These are phyloP conservation scores for Drosophila sp. DNA, from an alignment of 1,140 invertebrate genomes.

Conservation along the genomic window DNA sequence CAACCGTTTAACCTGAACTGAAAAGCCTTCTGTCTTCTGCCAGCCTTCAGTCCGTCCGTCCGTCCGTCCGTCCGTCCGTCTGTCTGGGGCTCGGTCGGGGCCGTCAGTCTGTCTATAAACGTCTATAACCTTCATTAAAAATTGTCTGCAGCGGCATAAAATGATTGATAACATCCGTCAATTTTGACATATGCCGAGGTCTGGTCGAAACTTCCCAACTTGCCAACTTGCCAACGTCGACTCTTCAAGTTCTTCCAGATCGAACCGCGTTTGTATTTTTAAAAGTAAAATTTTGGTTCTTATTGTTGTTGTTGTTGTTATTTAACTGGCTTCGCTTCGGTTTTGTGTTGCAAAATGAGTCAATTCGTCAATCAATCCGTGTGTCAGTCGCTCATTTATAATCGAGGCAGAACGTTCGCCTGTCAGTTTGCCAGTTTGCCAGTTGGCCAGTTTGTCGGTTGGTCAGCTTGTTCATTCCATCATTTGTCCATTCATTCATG, in stretches of 20 bases:
- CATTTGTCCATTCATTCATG: conserved; percentile 38
- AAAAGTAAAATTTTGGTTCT: conserved; percentile 6
- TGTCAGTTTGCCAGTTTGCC: conserved; percentile 37
- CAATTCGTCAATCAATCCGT: conserved; percentile 82
- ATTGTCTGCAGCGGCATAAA: conserved; percentile 81
- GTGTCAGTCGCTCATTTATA: conserved; percentile 80
- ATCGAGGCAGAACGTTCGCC: conserved; percentile 38
- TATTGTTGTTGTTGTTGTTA: conserved; percentile 6
- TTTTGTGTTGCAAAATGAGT: conserved; percentile 57
- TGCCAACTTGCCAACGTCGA: conserved; percentile 8
- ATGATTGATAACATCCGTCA: conserved; percentile 84
- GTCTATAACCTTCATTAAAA: conserved; percentile 82
- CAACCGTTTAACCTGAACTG: conserved; percentile 44
- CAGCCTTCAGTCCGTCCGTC: neutral
- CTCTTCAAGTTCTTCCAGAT: conserved; percentile 1
- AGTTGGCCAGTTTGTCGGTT: too few species aligned
- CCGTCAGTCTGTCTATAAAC: conserved; percentile 68
- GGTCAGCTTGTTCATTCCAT: conserved; percentile 39
- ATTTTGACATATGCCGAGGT: conserved; percentile 80
- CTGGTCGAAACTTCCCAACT: conserved; percentile 45
- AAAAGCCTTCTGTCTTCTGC: conserved; percentile 17
- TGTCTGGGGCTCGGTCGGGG: conserved; percentile 9
- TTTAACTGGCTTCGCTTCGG: neutral
- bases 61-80: neutral
- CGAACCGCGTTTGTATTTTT: neutral